Percentiles rank a stretch among this genome's conserved stretches.
phyloP scores from a whole-genome alignment of 1,140 invertebrate genomes.

The Scaptomyza montana region DNA sequence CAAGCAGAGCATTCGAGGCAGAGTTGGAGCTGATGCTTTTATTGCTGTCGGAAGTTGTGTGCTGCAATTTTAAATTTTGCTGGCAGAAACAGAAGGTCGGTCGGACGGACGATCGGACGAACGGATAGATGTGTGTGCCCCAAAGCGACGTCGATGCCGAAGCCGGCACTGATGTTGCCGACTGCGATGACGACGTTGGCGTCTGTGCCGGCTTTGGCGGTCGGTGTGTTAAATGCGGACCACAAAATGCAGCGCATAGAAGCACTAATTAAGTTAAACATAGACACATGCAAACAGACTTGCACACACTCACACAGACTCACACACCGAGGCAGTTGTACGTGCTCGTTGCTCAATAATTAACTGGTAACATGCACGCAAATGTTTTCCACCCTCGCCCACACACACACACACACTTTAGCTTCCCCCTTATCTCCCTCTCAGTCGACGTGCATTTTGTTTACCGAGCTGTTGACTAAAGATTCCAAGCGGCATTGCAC shows the following conservation, averaged over 20 bases:
- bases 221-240: slow-evolving; percentile 74
- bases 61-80: slow-evolving; percentile 73
- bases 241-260: slow-evolving; percentile 72
- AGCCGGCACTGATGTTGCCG: slow-evolving; percentile 3
- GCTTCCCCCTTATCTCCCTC: neutral
- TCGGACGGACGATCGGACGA: slow-evolving; percentile 3
- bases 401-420: neutral
- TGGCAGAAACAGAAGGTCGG: slow-evolving; percentile 31
- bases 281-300: slow-evolving; percentile 75
- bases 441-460: slow-evolving; percentile 34
- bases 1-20: slow-evolving; percentile 31
- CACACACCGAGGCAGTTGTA: slow-evolving; percentile 49
- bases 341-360: slow-evolving; percentile 74
- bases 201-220: slow-evolving; percentile 41
- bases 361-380: slow-evolving; percentile 76
- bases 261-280: slow-evolving; percentile 80
- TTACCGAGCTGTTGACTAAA: slow-evolving; percentile 46
- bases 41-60: slow-evolving; percentile 45
- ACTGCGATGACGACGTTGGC: slow-evolving; percentile 2
- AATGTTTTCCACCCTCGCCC: slow-evolving; percentile 45
- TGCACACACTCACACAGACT: slow-evolving; percentile 22
- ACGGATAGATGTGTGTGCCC: slow-evolving; percentile 16
- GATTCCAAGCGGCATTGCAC: slow-evolving; percentile 61
- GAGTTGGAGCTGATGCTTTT: slow-evolving; percentile 17
- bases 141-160: slow-evolving; percentile 9